A percentile compares a stretch with the other conserved stretches of the same genome.
These are phyloP conservation scores for Rhagoletis pomonella DNA, from an alignment of 1,140 invertebrate genomes.

Conservation along the genomic window DNA sequence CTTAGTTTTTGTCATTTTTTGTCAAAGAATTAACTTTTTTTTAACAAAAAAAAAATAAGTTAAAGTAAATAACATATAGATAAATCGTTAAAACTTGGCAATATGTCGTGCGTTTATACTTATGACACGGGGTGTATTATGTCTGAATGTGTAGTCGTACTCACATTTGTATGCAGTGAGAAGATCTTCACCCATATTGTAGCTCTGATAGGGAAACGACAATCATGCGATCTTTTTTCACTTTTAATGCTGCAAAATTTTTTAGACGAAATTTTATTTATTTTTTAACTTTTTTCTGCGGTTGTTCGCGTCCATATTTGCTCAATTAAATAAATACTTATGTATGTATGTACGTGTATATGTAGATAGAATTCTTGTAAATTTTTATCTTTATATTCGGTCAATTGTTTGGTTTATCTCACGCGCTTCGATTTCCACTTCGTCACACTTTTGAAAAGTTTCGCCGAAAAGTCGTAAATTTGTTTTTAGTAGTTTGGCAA, in stretches of 20 bases:
- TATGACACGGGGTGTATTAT: no score
- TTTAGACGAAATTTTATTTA: background rate
- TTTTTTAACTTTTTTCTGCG: background rate
- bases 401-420: background rate
- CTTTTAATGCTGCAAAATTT: slow-evolving; percentile 19
- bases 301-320: background rate
- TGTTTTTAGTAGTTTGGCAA: background rate
- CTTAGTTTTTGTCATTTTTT: no score
- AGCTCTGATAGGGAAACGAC: background rate
- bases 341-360: background rate
- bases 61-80: no score
- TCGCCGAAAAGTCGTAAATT: slow-evolving; percentile 23
- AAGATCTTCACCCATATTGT: background rate
- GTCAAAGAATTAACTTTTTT: no score
- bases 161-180: background rate
- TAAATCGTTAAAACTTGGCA: no score
- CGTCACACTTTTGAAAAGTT: background rate
- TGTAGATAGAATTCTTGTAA: no score
- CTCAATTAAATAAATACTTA: background rate
- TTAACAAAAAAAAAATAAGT: no score
- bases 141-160: background rate
- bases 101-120: no score
- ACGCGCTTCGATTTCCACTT: background rate
- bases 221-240: slow-evolving; percentile 18
- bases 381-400: background rate